Evolutionary conservation across 2,888 invertebrate genomes (phyloP), one percentile per base, ranked within the genome.

Genomic region (Thera obeliscata): DNA sequence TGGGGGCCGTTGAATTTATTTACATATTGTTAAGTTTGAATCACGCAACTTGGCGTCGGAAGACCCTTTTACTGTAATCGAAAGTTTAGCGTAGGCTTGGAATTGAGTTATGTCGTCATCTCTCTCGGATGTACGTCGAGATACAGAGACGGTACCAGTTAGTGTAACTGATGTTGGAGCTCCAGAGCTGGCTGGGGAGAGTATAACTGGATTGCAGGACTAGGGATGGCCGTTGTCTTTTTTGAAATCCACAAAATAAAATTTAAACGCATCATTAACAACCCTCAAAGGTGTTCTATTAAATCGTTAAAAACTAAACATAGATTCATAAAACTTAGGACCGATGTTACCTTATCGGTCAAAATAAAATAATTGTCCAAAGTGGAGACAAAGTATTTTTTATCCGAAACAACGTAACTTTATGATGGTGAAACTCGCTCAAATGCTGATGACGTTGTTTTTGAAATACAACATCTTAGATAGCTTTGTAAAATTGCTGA

Each of bases 201-300:
- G 71, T 74, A 81, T 84, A 85, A 87, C 85, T 81, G 82, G 83
- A 85, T 86, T 81, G 81, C 54, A 58, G 22, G 36, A 66, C 6
- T 67, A 75, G 71, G 69, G 72, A 50, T 70, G 72, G 38, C 35
- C 8, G 5, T 36, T 3, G 41, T 41, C 41, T 41, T 41, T 7
- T 38, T 38, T 38, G 3, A 6, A 41, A 41, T 41, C 41, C 6
- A 41, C 41, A 41, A 41, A 41, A 2, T 7, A 3, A 41, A 5
- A 41, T 41, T 41, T 41, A 1, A 41, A 41, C 7, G 6, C 7
- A 4, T 1, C 41, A 41, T 41, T 41, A 1, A 41, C 5, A 41
- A 41, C 7, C 7, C 41, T 5, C 2, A 41, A 41, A 7, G 2
- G 41, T 41, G 41, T 41, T 41, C 7, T 41, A 7, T 41, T 41